phyloP scores from a whole-genome alignment of 1,140 invertebrate genomes.

The Ditylenchus dipsaci region DNA sequence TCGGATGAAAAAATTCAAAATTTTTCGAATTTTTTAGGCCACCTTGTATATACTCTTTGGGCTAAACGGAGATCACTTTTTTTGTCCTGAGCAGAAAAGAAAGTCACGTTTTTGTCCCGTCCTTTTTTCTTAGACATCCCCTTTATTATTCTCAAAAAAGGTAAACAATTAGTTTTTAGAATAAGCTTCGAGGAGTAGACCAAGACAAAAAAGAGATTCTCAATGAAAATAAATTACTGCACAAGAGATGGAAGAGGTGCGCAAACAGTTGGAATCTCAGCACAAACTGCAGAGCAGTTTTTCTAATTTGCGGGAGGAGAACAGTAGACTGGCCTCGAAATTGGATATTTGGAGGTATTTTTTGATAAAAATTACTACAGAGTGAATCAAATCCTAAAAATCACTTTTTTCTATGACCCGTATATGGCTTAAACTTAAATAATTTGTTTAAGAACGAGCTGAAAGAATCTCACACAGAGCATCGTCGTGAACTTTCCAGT shows the following conservation, averaged over 20 bases:
- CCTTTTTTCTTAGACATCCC: no score
- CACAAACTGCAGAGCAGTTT: constrained; percentile 23
- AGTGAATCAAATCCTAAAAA: no score
- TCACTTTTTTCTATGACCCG: no score
- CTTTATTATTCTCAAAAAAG: no score
- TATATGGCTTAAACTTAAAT: no score
- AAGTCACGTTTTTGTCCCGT: no score
- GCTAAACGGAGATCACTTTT: no score
- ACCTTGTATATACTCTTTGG: no score
- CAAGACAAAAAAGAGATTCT: constrained; percentile 16
- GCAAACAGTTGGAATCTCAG: constrained; percentile 8
- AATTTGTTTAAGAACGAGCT: constrained; percentile 27
- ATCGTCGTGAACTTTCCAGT: constrained; percentile 22
- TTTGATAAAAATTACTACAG: no score
- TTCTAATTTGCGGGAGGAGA: constrained; percentile 21
- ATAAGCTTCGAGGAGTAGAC: constrained; percentile 11
- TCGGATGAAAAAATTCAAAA: no score
- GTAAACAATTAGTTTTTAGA: background rate
- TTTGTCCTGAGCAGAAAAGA: no score
- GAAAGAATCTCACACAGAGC: constrained; percentile 28
- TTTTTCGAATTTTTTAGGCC: no score
- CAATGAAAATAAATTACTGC: constrained; percentile 10
- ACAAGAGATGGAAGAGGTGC: constrained; percentile 16
- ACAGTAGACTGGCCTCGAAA: constrained; percentile 18
- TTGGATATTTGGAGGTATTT: constrained; percentile 25